Percentiles rank a stretch among this genome's conserved stretches.
Conservation (phyloP, 2,888 invertebrate genomes). For the Cheilosia variabilis region DNA sequence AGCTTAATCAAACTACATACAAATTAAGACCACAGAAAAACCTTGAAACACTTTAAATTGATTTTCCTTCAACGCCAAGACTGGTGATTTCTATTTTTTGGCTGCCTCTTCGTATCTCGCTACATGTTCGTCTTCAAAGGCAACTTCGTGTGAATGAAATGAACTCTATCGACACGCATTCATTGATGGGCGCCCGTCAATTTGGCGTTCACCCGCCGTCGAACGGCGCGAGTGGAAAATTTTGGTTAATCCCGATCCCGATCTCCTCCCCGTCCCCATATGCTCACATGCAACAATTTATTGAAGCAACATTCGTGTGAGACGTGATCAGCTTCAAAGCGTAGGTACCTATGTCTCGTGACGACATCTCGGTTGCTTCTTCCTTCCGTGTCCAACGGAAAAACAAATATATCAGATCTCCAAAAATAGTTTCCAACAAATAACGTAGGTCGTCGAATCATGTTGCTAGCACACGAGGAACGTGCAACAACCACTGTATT, state of each 20-base stretch:
- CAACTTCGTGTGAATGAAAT: background rate
- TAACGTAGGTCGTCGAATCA: constrained; percentile 35
- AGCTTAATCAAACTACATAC: background rate
- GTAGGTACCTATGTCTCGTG: constrained; percentile 20
- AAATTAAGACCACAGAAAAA: constrained; percentile 2
- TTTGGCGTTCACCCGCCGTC: constrained; percentile 25
- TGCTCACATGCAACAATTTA: background rate
- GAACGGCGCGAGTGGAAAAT: constrained; percentile 43
- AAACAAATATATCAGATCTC: background rate
- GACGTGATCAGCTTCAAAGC: constrained; percentile 48
- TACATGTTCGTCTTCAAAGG: background rate
- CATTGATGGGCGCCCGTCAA: constrained; percentile 14
- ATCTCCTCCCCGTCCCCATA: no score
- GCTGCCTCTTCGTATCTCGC: background rate
- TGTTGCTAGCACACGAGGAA: constrained; percentile 52
- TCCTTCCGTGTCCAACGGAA: constrained; percentile 20
- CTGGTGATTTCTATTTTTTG: background rate
- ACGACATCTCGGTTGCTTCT: background rate
- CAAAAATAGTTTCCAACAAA: constrained; percentile 66
- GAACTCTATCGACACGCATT: constrained; percentile 6
- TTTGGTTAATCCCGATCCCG: background rate
- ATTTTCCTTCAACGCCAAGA: constrained; percentile 39
- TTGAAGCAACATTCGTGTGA: constrained; percentile 37
- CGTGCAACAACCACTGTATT: constrained; percentile 57
- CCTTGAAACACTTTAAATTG: constrained; percentile 51